These are phyloP conservation scores for Eristalis tenax DNA, from an alignment of 2,888 invertebrate species.

Conservation along the genomic window DNA sequence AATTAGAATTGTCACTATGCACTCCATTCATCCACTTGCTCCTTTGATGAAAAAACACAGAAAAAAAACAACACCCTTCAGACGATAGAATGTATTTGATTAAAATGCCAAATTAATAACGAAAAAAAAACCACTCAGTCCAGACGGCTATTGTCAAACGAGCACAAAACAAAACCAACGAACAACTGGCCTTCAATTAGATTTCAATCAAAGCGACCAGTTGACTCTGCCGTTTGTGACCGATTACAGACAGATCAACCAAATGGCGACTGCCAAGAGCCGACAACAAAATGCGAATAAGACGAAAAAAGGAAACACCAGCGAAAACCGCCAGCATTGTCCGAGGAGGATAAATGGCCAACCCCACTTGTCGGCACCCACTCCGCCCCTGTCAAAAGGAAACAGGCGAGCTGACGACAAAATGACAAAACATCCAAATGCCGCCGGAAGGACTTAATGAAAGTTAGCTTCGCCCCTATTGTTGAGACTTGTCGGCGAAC, in stretches of 20 bases:
- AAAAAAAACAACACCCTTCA: neutral
- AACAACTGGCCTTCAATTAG: constrained; percentile 37
- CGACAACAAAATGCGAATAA: neutral
- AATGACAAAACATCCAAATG: constrained; percentile 58
- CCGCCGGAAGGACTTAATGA: constrained; percentile 57
- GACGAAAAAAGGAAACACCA: neutral
- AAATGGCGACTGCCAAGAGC: neutral
- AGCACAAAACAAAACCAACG: neutral
- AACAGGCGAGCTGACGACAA: constrained; percentile 45
- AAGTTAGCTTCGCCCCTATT: constrained; percentile 46
- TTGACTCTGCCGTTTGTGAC: constrained; percentile 29
- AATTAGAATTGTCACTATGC: too few relatives aligned
- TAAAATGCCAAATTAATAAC: neutral
- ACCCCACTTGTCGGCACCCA: neutral
- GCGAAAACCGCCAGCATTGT: constrained; percentile 17
- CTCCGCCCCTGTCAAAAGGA: constrained; percentile 43
- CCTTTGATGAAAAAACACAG: too few relatives aligned
- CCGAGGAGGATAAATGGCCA: constrained; percentile 31
- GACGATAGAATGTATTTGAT: neutral
- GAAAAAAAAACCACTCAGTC: neutral
- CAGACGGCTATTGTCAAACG: neutral
- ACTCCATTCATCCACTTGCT: neutral
- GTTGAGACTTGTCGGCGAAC: constrained; percentile 61
- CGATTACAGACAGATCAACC: constrained; percentile 13
- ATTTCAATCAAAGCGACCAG: constrained; percentile 50